Percentiles rank a stretch among this genome's conserved stretches.
Evolutionary conservation across 2,888 invertebrate genomes (phyloP).

Genomic region (Stenodera caucasica): DNA sequence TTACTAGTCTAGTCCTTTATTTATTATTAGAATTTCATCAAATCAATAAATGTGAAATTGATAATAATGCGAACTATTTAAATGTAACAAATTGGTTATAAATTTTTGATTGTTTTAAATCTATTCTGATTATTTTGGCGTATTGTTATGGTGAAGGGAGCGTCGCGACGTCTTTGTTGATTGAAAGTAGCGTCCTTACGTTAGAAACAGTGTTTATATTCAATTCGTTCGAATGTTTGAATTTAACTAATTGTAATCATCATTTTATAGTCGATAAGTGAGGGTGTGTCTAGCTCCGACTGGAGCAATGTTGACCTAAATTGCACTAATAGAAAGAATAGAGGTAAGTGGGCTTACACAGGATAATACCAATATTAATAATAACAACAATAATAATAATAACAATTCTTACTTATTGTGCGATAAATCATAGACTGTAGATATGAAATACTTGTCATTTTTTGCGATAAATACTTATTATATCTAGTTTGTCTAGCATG

Average conservation of each 20-base stretch:
- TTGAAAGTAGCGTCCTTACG: background rate
- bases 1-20: no score
- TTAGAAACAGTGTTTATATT: no score
- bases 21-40: no score
- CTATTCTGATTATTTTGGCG: background rate
- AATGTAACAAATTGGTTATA: no score
- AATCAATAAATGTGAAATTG: no score
- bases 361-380: background rate
- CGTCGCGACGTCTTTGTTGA: constrained; percentile 4
- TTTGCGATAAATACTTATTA: background rate
- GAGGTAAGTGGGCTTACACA: constrained; percentile 15
- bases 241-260: constrained; percentile 16
- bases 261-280: constrained; percentile 25
- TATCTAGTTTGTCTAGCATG: background rate
- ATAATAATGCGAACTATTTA: no score
- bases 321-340: constrained; percentile 14
- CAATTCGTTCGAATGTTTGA: no score
- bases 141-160: background rate
- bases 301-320: constrained; percentile 28
- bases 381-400: background rate
- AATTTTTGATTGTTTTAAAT: background rate
- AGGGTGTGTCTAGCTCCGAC: constrained; percentile 26
- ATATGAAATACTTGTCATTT: no score
- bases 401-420: no score
- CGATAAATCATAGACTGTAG: no score